Conservation (phyloP, 2,888 invertebrate genomes). For the Erebia epiphron region DNA sequence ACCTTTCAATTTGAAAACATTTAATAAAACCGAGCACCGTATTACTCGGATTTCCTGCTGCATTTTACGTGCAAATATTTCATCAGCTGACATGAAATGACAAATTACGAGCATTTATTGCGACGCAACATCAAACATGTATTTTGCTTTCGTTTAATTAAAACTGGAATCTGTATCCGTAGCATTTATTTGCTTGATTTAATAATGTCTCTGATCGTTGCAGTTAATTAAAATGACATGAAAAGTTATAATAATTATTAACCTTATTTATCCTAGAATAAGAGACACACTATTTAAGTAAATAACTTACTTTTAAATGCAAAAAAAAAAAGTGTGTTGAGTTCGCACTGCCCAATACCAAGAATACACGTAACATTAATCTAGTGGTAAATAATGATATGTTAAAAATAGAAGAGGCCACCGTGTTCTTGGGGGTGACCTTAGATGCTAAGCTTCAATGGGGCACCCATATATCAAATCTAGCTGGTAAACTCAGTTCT, state of each 20-base stretch:
- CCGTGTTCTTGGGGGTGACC: too few relatives aligned
- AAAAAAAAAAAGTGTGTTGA: too few relatives aligned
- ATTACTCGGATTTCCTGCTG: slow-evolving; percentile 9
- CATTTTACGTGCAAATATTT: slow-evolving; percentile 28
- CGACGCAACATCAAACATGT: background rate
- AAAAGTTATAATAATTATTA: slow-evolving; percentile 1
- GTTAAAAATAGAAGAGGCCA: too few relatives aligned
- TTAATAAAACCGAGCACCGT: background rate
- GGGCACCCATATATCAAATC: too few relatives aligned
- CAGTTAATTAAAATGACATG: slow-evolving; percentile 4
- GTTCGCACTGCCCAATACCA: too few relatives aligned
- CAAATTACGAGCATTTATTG: slow-evolving; percentile 26
- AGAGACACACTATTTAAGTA: background rate
- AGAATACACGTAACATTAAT: too few relatives aligned
- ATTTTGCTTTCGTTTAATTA: slow-evolving; percentile 8
- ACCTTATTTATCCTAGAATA: background rate
- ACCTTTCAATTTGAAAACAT: background rate
- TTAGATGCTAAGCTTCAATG: too few relatives aligned
- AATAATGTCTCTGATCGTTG: background rate
- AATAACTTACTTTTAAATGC: too few relatives aligned
- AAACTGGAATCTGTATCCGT: slow-evolving; percentile 10
- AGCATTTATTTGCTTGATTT: background rate
- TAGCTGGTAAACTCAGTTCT: too few relatives aligned
- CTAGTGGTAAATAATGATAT: too few relatives aligned
- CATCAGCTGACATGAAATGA: slow-evolving; percentile 25